Evolutionary conservation across 2,888 invertebrate genomes (phyloP), one percentile per base, ranked within the genome.

Genomic region (Agrochola circellaris): DNA sequence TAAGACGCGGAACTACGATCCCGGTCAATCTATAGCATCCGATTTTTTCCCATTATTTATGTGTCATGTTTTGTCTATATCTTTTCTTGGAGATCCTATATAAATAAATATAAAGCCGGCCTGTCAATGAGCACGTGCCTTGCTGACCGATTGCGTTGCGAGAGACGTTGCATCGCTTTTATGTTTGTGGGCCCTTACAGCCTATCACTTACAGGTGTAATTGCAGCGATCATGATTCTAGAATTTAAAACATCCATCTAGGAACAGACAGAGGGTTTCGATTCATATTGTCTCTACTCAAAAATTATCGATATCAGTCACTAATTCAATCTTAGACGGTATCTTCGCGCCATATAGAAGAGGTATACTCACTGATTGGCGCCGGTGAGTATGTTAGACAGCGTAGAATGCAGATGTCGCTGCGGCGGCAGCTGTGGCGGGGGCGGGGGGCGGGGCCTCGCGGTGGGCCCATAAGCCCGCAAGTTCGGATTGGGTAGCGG

Each of bases 401-500:
- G 91, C 77, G 94, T 91, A 34, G 94, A 92, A 78, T 90, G 90
- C 54, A 90, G 89, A 23, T 90, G 92, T 73, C 91, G 89, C 75
- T 89, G 87, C 79, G 83, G 90, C 88, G 89, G 92, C 87, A 86
- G 91, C 89, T 83, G 90, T 62, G 90, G 91, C 79, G 94, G 91
- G 79, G 96, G 90, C 56, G 92, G 90, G 51, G 86, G 88, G 69
- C 92, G 92, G 20, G 91, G 89, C 8, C 93, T 91, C 69, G 89
- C 84, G 26, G 91, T 86, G 61, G 93, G 90, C 65, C 91, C 90
- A 87, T 93, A 94, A 42, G 91, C 89, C 58, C 96, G 94, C 89
- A 95, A 87, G 93, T 98, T 98, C 62, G 98, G 98, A 87, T 97
- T 98, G 83, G 98, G 98, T 85, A 97, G 97, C 84, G 98, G 97